phyloP scores from a whole-genome alignment of 1,140 invertebrate genomes.

The Neodiprion lecontei region DNA sequence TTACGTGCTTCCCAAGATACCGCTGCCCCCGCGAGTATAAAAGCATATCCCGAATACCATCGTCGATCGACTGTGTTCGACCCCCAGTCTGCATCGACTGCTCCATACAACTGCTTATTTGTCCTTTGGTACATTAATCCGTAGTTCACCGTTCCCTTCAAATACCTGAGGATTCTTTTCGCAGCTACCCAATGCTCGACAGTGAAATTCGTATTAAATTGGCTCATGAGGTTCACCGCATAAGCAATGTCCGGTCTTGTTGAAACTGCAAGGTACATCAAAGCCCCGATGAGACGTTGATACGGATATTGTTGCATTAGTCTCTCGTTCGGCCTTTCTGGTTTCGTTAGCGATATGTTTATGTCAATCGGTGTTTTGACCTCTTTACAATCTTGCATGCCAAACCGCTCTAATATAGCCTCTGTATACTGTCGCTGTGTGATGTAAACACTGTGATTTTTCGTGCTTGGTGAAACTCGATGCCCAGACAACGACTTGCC shows the following conservation, averaged over 20 bases:
- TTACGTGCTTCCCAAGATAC: constrained; percentile 62
- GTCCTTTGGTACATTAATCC: constrained; percentile 26
- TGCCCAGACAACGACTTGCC: constrained; percentile 22
- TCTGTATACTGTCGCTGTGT: constrained; percentile 22
- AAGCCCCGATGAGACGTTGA: constrained; percentile 42
- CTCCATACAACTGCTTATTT: constrained; percentile 33
- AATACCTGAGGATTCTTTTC: constrained; percentile 41
- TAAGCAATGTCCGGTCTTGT: constrained; percentile 48
- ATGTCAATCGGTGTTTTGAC: constrained; percentile 35
- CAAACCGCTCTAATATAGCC: constrained; percentile 36
- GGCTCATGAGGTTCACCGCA: constrained; percentile 40
- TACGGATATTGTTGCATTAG: constrained; percentile 30
- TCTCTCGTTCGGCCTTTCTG: constrained; percentile 3
- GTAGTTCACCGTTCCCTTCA: constrained; percentile 36
- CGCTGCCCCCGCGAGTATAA: constrained; percentile 42
- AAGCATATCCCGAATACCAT: constrained; percentile 50
- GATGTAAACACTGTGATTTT: constrained; percentile 12
- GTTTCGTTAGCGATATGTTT: constrained; percentile 25
- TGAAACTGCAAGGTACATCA: constrained; percentile 47
- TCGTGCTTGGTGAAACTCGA: constrained; percentile 19
- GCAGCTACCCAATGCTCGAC: constrained; percentile 36
- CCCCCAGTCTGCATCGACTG: constrained; percentile 48
- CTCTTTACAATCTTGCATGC: constrained; percentile 40
- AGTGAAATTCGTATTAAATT: constrained; percentile 34
- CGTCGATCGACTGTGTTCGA: constrained; percentile 35